phyloP scores from a whole-genome alignment of 2,888 invertebrate genomes.

The Dasysyrphus albostriatus region DNA sequence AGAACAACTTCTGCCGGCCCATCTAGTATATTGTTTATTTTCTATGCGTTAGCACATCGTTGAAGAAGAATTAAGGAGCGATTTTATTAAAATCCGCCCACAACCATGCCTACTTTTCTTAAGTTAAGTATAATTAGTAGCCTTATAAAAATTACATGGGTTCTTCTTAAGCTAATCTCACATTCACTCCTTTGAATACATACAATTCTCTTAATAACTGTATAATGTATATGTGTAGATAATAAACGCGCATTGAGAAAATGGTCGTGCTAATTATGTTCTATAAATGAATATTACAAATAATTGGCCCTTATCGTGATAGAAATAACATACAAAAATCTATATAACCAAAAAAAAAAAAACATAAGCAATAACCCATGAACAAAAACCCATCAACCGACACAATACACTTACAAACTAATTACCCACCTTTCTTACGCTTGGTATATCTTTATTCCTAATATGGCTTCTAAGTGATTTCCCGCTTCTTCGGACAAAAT shows the following conservation, averaged over 20 bases:
- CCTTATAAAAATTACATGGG: too few species aligned
- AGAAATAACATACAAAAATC: neutral
- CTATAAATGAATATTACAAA: constrained; percentile 12
- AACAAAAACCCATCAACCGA: constrained; percentile 4
- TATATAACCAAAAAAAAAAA: neutral
- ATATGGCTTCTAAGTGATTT: constrained; percentile 72
- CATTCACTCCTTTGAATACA: neutral
- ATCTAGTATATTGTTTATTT: too few species aligned
- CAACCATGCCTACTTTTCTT: too few species aligned
- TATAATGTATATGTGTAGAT: neutral
- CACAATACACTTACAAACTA: constrained; percentile 37
- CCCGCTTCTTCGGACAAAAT: constrained; percentile 68
- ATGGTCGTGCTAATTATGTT: neutral
- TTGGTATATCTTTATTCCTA: constrained; percentile 24
- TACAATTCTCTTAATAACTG: neutral
- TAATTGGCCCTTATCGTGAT: constrained; percentile 13
- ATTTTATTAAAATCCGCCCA: too few species aligned
- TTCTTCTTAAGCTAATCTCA: neutral
- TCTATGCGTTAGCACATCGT: too few species aligned
- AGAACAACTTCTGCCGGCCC: too few species aligned
- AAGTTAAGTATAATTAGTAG: too few species aligned
- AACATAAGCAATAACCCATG: constrained; percentile 14
- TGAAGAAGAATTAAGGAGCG: too few species aligned
- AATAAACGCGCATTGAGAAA: constrained; percentile 1
- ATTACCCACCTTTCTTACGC: constrained; percentile 52